Base-by-base conservation (phyloP, 2,797 vertebrate genomes). In the Scarus forsteni region DNA sequence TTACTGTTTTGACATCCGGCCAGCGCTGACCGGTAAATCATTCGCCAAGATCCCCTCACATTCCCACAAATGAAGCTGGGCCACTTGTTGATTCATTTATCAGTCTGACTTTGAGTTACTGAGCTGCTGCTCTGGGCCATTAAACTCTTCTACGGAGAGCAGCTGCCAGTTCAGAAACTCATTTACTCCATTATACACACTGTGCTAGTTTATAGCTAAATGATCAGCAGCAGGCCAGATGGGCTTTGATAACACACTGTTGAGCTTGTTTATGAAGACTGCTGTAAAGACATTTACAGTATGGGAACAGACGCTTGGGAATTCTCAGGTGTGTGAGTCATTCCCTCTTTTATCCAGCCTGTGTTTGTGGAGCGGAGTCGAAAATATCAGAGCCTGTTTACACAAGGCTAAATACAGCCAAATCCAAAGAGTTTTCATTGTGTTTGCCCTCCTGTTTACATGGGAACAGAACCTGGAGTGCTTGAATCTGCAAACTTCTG, bases 41-140 rank as follows among this genome's bases (percentile, higher is more conserved):
- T 71, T 53, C 6, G 3, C 60, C 13, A 14, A 50, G 60, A 79
- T 61, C 35, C 68, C 70, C 0, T 13, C 65, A 43, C 55, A 27
- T 60, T 64, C 78, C 65, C 50, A 14, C 56, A 55, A 58, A 60
- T 53, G 65, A 13, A 8, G 35, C 52, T 14, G 57, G 14, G 58
- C n/a, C 16, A 83, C 81, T 66, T 79, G 79, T 85, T 83, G 75
- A 85, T 85, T 72, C 49, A 81, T 87, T 73, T 69, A 78, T 84
- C 71, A 49, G 52, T 43, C 35, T 18, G 13, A 80, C 69, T 36
- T 57, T 64, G 39, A 36, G 19, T 61, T 60, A 60, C 58, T 45
- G 65, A 60, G 51, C 57, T 53, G 60, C 57, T 64, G 60, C 60
- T 68, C 49, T 39, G 27, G 63, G 35, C 70, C 46, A 44, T 87